These are phyloP conservation scores for Tetrapedia diversipes DNA, from an alignment of 2,888 invertebrate genomes.

Conservation along the genomic window DNA sequence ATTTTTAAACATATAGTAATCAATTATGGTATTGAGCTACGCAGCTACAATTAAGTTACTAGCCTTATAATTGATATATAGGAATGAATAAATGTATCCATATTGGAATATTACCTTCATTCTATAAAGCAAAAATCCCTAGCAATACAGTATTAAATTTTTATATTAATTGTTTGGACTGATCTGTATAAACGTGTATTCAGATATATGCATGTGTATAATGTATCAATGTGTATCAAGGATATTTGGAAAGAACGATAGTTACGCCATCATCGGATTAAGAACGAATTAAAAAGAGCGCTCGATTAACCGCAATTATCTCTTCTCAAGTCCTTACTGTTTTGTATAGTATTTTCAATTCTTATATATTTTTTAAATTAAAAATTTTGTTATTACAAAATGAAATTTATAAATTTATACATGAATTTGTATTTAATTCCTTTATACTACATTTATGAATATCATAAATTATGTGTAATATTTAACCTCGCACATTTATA, in stretches of 20 bases:
- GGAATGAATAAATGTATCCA: too few species aligned
- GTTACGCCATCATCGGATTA: constrained; percentile 17
- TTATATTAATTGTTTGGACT: too few species aligned
- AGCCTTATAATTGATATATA: background rate
- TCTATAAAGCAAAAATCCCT: background rate
- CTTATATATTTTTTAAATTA: too few species aligned
- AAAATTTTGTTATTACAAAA: background rate
- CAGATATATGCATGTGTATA: too few species aligned
- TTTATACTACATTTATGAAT: background rate
- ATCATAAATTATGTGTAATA: background rate
- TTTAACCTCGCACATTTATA: too few species aligned
- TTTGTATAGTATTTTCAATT: background rate
- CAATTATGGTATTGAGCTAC: constrained; percentile 3
- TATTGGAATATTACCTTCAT: background rate
- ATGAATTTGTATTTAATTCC: background rate
- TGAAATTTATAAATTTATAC: background rate
- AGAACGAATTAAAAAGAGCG: constrained; percentile 28
- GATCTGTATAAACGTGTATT: too few species aligned
- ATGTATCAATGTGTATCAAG: background rate
- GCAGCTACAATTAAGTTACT: constrained; percentile 20
- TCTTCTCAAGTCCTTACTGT: background rate
- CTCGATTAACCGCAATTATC: constrained; percentile 7
- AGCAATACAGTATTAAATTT: too few species aligned
- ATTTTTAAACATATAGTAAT: background rate
- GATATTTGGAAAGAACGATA: background rate